These are phyloP conservation scores for Mythimna impura DNA, from an alignment of 2,888 invertebrate genomes.

Conservation along the genomic window DNA sequence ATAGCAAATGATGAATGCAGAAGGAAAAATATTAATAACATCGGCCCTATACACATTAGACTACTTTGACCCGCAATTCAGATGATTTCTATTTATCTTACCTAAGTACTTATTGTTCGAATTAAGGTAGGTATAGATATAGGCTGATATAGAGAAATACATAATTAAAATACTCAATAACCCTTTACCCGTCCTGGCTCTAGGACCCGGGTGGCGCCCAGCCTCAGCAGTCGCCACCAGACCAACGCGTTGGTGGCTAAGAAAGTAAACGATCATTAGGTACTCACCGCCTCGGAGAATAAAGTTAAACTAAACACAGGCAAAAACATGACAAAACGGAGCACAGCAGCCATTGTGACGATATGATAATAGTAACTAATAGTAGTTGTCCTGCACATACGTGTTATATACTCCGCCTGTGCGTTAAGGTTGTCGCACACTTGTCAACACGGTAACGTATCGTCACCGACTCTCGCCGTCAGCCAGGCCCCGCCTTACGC, in stretches of 20 bases:
- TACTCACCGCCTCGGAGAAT: slow-evolving; percentile 29
- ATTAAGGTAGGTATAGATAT: background rate
- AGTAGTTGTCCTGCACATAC: background rate
- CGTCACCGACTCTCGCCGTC: too few species aligned
- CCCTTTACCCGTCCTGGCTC: too few species aligned
- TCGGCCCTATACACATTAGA: background rate
- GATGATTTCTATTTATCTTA: background rate
- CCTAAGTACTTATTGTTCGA: background rate
- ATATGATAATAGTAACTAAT: slow-evolving; percentile 12
- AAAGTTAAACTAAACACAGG: slow-evolving; percentile 5
- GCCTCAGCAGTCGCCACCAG: background rate
- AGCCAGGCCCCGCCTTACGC: too few species aligned
- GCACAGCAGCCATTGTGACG: slow-evolving; percentile 20
- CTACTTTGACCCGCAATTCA: background rate
- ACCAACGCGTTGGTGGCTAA: too few species aligned
- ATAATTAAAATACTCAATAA: background rate
- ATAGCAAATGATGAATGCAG: background rate
- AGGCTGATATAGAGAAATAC: background rate
- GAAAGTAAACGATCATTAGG: background rate
- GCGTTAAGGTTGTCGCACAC: background rate
- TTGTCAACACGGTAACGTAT: background rate
- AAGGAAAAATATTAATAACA: slow-evolving; percentile 11
- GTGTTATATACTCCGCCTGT: background rate
- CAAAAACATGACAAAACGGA: slow-evolving; percentile 11
- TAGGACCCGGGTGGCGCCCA: background rate